Conservation (phyloP, 2,797 vertebrate species). For the Adrianichthys oophorus region DNA sequence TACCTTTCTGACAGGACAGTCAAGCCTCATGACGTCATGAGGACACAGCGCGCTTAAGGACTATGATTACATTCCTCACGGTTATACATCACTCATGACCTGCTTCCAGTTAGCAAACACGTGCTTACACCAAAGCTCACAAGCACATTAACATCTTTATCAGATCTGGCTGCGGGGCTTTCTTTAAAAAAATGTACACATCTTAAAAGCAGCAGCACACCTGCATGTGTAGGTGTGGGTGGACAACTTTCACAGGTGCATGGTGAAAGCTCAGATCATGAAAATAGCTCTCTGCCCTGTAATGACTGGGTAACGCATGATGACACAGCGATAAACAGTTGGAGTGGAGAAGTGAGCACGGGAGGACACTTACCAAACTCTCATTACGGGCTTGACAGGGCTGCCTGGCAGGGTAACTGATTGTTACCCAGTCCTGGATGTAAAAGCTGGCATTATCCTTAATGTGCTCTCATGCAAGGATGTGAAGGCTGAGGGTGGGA, state of each 20-base stretch:
- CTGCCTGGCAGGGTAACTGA: constrained; percentile 58
- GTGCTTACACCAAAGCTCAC: constrained; percentile 22
- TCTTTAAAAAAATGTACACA: constrained; percentile 25
- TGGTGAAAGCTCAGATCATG: constrained; percentile 43
- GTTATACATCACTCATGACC: constrained; percentile 26
- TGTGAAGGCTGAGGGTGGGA: constrained; percentile 34
- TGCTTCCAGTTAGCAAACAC: constrained; percentile 36
- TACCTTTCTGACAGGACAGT: constrained; percentile 1
- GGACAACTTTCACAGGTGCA: constrained; percentile 62
- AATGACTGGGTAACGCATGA: constrained; percentile 68
- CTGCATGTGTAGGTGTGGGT: constrained; percentile 13
- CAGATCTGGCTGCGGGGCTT: constrained; percentile 30
- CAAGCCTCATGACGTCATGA: constrained; percentile 7
- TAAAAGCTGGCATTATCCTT: constrained; percentile 66
- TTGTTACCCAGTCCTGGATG: constrained; percentile 59
- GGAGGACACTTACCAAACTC: constrained; percentile 39
- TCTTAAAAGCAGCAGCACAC: constrained; percentile 41
- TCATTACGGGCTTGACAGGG: constrained; percentile 69
- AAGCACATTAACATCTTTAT: constrained; percentile 32
- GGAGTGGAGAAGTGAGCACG: constrained; percentile 41
- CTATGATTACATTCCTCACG: constrained; percentile 20
- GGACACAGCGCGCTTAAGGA: constrained; percentile 17
- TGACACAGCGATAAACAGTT: constrained; percentile 56
- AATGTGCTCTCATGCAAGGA: constrained; percentile 21
- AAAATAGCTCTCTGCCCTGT: constrained; percentile 53